These are phyloP conservation scores for Cylloceria caligata DNA, from an alignment of 2,888 invertebrate genomes.

Conservation along the genomic window DNA sequence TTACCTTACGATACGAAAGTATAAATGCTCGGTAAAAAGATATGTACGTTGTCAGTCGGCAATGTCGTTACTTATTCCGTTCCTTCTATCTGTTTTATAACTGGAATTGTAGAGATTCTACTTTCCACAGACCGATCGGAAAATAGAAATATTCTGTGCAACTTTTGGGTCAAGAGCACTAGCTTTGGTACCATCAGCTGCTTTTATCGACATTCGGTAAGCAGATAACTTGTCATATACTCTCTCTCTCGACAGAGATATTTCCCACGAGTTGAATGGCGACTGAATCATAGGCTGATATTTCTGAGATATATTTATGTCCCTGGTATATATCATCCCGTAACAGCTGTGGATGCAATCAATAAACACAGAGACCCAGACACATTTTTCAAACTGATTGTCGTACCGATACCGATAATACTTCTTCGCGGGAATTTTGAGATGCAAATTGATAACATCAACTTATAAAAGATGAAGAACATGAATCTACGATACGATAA, in stretches of 20 bases:
- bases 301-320: neutral
- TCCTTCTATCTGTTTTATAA: neutral
- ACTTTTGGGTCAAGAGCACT: neutral
- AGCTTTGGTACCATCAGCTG: neutral
- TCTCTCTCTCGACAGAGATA: neutral
- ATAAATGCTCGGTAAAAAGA: neutral
- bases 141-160: too few species aligned
- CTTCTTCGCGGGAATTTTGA: neutral
- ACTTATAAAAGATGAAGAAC: conserved; percentile 5
- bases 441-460: conserved; percentile 10
- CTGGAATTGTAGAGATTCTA: neutral
- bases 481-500: conserved; percentile 21
- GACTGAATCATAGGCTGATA: neutral
- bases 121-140: conserved; percentile 6
- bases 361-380: neutral
- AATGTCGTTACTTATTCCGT: neutral
- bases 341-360: neutral
- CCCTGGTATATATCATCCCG: neutral
- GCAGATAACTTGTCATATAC: neutral
- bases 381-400: neutral
- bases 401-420: neutral
- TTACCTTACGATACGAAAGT: neutral
- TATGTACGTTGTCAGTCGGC: neutral
- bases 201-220: neutral
- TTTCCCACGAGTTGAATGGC: too few species aligned